Conservation (phyloP, 2,113 vertebrate species). For the Indicator maculatus region DNA sequence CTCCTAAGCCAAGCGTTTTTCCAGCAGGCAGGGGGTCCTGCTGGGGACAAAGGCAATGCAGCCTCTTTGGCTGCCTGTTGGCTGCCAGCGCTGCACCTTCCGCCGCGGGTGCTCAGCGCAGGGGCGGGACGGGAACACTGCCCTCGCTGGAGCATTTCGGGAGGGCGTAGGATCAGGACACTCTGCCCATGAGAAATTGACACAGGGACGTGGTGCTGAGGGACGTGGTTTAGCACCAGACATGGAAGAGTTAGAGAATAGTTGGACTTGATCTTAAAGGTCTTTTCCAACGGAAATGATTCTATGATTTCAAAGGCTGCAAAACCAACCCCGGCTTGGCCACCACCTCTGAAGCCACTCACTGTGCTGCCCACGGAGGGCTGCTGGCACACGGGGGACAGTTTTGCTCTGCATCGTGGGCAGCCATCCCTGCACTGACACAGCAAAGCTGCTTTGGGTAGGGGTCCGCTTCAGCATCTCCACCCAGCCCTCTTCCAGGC, state of each 20-base stretch:
- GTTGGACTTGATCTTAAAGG: no score
- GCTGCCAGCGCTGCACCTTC: neutral
- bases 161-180: neutral
- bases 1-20: slow-evolving; percentile 54
- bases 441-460: neutral
- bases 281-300: no score
- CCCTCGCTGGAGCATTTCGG: fast-evolving
- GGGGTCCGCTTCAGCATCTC: neutral
- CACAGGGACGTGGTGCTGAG: no score
- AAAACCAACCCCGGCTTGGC: neutral
- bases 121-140: fast-evolving
- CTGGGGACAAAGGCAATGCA: neutral
- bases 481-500: neutral
- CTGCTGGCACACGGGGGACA: neutral
- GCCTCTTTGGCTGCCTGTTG: neutral
- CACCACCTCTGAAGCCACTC: neutral
- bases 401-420: fast-evolving
- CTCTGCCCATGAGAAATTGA: neutral
- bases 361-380: fast-evolving
- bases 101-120: neutral
- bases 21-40: slow-evolving; percentile 55
- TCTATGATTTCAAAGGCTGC: neutral
- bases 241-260: no score
- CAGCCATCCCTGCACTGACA: neutral
- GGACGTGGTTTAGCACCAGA: no score